phyloP scores from a whole-genome alignment of 1,140 invertebrate species.

The Camponotus pennsylvanicus region DNA sequence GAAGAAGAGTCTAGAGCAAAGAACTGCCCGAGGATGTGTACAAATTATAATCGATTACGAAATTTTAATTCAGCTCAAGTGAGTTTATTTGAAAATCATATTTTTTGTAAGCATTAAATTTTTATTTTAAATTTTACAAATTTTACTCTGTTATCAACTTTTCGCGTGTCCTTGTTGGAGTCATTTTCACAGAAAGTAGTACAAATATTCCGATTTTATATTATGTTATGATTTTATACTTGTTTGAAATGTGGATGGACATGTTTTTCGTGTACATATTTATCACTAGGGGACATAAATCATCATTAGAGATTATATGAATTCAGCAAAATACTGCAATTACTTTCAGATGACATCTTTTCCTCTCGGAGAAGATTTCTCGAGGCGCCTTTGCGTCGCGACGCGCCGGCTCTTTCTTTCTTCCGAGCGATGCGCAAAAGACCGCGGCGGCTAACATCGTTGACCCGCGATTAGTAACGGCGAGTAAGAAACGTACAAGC shows the following conservation, averaged over 20 bases:
- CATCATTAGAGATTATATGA: background rate
- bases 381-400: constrained; percentile 14
- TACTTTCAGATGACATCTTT: constrained; percentile 16
- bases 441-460: constrained; percentile 68
- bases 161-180: background rate
- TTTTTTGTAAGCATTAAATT: background rate
- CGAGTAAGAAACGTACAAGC: constrained; percentile 68
- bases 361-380: background rate
- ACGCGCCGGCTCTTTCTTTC: constrained; percentile 31
- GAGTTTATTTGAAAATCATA: background rate
- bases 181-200: background rate
- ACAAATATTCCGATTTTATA: background rate
- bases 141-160: background rate
- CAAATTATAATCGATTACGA: background rate
- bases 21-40: background rate
- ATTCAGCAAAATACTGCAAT: background rate
- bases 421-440: constrained; percentile 5
- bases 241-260: background rate
- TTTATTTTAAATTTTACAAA: background rate
- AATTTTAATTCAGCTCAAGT: background rate
- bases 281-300: constrained; percentile 23
- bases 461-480: constrained; percentile 74
- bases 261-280: background rate
- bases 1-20: no score
- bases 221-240: background rate